phyloP scores from a whole-genome alignment of 2,888 invertebrate genomes.

The Lepidocyrtoides sp. region DNA sequence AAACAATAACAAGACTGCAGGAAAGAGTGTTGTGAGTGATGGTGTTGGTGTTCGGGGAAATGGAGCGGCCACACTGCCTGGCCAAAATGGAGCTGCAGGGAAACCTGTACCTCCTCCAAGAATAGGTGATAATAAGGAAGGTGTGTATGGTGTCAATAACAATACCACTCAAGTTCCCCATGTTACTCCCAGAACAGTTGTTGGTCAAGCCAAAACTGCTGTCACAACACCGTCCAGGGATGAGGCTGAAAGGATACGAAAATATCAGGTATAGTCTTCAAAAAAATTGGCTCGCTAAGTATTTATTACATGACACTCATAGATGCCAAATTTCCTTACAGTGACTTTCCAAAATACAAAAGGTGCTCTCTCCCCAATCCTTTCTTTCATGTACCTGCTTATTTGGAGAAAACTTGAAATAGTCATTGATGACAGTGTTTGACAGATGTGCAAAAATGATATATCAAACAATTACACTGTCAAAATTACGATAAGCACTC shows the following conservation, averaged over 20 bases:
- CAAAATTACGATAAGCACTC: no score
- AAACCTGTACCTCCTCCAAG: slow-evolving; percentile 89
- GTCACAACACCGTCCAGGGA: slow-evolving; percentile 91
- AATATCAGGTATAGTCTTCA: slow-evolving; percentile 97
- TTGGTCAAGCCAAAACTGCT: slow-evolving; percentile 83
- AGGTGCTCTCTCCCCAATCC: no score
- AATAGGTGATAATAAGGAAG: slow-evolving; percentile 90
- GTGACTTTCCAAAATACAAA: no score
- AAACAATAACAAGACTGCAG: slow-evolving; percentile 82
- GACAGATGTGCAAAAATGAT: no score
- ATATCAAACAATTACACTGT: no score
- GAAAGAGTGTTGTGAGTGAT: slow-evolving; percentile 87
- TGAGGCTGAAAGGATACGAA: slow-evolving; percentile 96
- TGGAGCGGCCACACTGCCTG: slow-evolving; percentile 86
- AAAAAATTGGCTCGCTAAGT: no score
- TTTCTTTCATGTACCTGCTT: no score
- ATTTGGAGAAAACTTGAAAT: no score
- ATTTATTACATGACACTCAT: no score
- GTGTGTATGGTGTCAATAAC: slow-evolving; percentile 88
- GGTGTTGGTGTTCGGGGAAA: slow-evolving; percentile 87
- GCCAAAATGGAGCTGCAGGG: slow-evolving; percentile 85
- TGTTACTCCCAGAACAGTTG: slow-evolving; percentile 86
- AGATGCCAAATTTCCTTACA: slow-evolving; percentile 33
- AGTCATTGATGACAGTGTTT: no score
- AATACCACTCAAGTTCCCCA: slow-evolving; percentile 89